Percentiles rank a stretch among this genome's conserved stretches.
Conservation (phyloP, 1,140 invertebrate species). For the Cydia fagiglandana region DNA sequence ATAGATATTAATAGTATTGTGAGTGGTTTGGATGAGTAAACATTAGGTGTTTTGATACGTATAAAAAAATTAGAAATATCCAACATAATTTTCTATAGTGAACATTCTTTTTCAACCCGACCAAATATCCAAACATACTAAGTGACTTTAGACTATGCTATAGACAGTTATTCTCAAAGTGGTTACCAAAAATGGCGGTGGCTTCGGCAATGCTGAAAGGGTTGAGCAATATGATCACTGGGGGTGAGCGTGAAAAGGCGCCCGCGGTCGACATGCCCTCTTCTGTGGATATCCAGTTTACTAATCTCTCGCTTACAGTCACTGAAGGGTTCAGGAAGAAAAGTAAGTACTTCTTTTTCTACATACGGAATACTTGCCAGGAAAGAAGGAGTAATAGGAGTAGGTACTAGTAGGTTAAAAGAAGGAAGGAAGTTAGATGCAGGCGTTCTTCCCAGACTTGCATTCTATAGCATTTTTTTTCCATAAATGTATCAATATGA, state of each 20-base stretch:
- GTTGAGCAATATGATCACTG: slow-evolving; percentile 51
- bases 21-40: background rate
- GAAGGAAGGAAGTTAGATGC: too few species aligned
- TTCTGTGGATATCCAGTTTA: slow-evolving; percentile 66
- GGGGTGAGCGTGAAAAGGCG: slow-evolving; percentile 54
- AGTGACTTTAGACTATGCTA: background rate
- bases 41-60: background rate
- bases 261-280: slow-evolving; percentile 58
- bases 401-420: too few species aligned
- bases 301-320: slow-evolving; percentile 53
- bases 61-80: background rate
- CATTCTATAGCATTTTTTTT: too few species aligned
- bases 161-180: background rate
- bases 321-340: slow-evolving; percentile 52
- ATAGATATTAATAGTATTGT: background rate
- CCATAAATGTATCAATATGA: too few species aligned
- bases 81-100: background rate
- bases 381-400: too few species aligned
- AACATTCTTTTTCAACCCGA: background rate
- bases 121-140: background rate
- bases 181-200: slow-evolving; percentile 48
- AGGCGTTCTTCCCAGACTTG: too few species aligned
- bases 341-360: slow-evolving; percentile 55
- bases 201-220: slow-evolving; percentile 52
- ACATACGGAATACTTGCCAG: too few species aligned